Percentiles rank a stretch among this genome's conserved stretches.
Conservation (phyloP, 2,888 invertebrate species). For the Apotomis turbidana region DNA sequence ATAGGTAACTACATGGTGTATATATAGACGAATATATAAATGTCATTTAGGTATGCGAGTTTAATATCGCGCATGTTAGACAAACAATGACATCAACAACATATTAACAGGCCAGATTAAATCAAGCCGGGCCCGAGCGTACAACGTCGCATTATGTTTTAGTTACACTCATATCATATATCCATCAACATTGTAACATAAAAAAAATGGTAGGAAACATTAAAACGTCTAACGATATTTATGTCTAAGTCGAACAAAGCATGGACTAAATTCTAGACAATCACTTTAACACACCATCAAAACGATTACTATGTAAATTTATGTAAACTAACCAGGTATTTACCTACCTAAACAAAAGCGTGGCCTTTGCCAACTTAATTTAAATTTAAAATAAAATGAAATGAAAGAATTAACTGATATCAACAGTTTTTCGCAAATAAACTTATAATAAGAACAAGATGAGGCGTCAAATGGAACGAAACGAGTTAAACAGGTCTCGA, state of each 20-base stretch:
- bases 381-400: conserved; percentile 27
- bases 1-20: background rate
- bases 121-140: background rate
- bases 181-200: background rate
- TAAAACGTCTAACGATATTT: background rate
- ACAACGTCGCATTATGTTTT: background rate
- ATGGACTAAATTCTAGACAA: background rate
- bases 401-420: conserved; percentile 33
- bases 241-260: background rate
- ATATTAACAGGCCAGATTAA: background rate
- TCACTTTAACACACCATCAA: conserved; percentile 8
- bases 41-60: background rate
- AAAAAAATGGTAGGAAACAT: background rate
- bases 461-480: conserved; percentile 54
- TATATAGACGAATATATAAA: background rate
- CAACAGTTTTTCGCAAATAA: conserved; percentile 50
- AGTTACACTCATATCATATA: background rate
- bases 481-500: conserved; percentile 66
- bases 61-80: background rate
- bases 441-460: conserved; percentile 51
- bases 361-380: conserved; percentile 29
- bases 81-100: conserved; percentile 17
- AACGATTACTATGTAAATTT: conserved; percentile 29
- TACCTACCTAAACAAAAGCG: conserved; percentile 26
- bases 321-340: conserved; percentile 16